These are phyloP conservation scores for Limenitis camilla DNA, from an alignment of 2,888 invertebrate genomes.

Conservation along the genomic window DNA sequence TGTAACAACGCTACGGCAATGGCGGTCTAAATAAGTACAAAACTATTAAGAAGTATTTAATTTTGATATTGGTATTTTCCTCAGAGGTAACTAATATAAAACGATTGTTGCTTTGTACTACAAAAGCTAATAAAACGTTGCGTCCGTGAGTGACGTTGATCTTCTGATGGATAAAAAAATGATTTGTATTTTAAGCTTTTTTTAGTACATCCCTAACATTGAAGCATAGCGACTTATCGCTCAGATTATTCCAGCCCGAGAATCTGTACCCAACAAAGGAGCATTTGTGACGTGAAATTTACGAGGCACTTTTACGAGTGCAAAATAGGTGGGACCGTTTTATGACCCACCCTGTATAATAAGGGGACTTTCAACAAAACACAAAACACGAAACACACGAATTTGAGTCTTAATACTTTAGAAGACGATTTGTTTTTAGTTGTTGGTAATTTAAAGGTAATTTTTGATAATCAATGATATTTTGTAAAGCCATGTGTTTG, in stretches of 20 bases:
- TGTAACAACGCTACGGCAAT: too few relatives aligned
- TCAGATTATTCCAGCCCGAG: constrained; percentile 33
- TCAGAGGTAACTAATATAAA: too few relatives aligned
- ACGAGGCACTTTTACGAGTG: constrained; percentile 68
- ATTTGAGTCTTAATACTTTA: not conserved
- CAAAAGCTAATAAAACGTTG: too few relatives aligned
- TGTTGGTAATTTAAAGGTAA: not conserved
- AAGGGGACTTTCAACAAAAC: constrained; percentile 24
- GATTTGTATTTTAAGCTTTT: too few relatives aligned
- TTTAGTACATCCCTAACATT: constrained; percentile 6
- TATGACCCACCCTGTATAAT: constrained; percentile 59
- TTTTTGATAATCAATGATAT: not conserved
- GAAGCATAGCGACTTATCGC: constrained; percentile 37
- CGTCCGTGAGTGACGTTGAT: too few relatives aligned
- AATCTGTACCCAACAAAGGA: constrained; percentile 48
- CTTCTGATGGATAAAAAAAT: too few relatives aligned
- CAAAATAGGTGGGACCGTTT: constrained; percentile 65
- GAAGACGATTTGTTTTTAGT: constrained; percentile 2
- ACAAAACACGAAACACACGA: not conserved
- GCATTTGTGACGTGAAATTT: constrained; percentile 66
- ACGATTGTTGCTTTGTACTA: too few relatives aligned
- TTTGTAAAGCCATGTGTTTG: not conserved
- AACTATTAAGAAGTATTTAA: too few relatives aligned
- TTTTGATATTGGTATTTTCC: too few relatives aligned
- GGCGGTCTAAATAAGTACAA: too few relatives aligned